Conservation (phyloP, 2,113 vertebrate species). For the Catharus bicknelli region DNA sequence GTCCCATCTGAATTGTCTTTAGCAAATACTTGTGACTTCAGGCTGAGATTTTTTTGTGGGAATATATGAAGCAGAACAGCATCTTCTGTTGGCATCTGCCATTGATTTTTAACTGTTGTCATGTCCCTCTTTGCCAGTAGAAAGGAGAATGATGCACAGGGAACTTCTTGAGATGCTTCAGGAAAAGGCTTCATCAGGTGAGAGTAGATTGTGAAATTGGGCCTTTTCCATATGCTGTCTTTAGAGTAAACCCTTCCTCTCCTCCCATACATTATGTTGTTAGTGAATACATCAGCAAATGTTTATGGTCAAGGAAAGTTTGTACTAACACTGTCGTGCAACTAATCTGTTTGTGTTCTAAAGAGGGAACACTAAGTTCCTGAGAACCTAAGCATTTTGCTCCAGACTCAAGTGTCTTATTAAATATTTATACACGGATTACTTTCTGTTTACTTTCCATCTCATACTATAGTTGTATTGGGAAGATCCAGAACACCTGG, state of each 20-base stretch:
- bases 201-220: not conserved
- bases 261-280: slow-evolving; percentile 58
- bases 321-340: slow-evolving; percentile 72
- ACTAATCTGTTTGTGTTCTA: slow-evolving; percentile 68
- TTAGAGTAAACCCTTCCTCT: not conserved
- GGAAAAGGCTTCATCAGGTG: not conserved
- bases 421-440: slow-evolving; percentile 79
- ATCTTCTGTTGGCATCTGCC: not conserved
- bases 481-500: slow-evolving; percentile 71
- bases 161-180: not conserved
- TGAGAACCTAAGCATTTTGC: slow-evolving; percentile 21
- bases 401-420: slow-evolving; percentile 60
- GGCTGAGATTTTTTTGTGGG: not conserved
- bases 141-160: not conserved
- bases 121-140: not conserved
- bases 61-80: not conserved
- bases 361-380: slow-evolving; percentile 42
- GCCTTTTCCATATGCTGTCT: not conserved
- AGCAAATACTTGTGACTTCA: not conserved
- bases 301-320: slow-evolving; percentile 70
- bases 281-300: slow-evolving; percentile 45
- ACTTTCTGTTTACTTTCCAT: slow-evolving; percentile 66
- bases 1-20: not conserved
- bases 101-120: not conserved
- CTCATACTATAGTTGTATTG: slow-evolving; percentile 54